Evolutionary conservation across 2,113 vertebrate genomes (phyloP), one percentile per base, ranked within the genome.

Genomic region (Eonycteris spelaea): DNA sequence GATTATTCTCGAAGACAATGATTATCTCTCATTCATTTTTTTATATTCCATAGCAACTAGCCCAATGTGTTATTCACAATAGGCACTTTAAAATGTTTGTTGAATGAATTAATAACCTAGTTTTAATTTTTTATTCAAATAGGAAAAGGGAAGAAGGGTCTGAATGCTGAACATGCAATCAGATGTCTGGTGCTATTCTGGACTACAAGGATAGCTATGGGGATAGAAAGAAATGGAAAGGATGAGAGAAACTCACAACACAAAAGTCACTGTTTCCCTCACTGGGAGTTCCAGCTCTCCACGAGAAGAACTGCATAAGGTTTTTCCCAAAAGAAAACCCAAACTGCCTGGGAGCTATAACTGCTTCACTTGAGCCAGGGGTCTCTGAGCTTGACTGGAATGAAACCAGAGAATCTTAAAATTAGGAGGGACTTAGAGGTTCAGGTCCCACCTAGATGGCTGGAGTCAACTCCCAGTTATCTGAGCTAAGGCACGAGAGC

Each of bases 321-420:
- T 73, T 89, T 92, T 92, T 86, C 70, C 61, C 21, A 77, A 89
- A 83, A 93, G 77, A 78, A 94, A 94, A 57, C 14, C 4, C 45
- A 68, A 57, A 43, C 16, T 89, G 13, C 74, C 55, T 86, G 57
- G 57, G 59, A 70, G 30, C 24, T 89, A 14, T n/a, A 21, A 45
- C 59, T 68, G 13, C 43, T 79, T 75, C 45, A 40, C 24, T 15
- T 24, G 21, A 38, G 1, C 21, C n/a, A 74, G 43, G 70, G 80
- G 57, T 22, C 61, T 92, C 65, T 13, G n/a, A 30, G 15, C 30
- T 33, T 88, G 67, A 75, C 0, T 68, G n/a, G 35, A 90, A 97
- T 43, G 24, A 74, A 86, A 65, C 57, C 33, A 85, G 59, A 88
- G 35, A 77, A 77, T 82, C 33, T 73, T 67, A 33, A 57, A 35